Conservation (phyloP, 2,113 vertebrate genomes). For the Epinephelus cyanopodus region DNA sequence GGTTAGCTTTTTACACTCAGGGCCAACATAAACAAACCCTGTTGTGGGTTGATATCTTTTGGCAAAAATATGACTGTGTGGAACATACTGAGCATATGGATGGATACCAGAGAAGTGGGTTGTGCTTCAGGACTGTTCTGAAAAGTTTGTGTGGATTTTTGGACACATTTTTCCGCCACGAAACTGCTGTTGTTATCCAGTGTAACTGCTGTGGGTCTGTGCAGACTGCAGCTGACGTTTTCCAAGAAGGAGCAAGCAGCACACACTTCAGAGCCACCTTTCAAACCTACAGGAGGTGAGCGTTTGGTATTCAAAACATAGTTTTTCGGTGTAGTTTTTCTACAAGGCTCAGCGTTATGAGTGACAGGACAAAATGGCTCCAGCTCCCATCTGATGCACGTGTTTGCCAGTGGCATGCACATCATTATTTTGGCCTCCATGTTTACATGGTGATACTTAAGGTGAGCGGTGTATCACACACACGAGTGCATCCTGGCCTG, state of each 20-base stretch:
- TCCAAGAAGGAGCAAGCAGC: slow-evolving; percentile 7
- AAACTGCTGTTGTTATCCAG: no score
- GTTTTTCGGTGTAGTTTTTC: slow-evolving; percentile 11
- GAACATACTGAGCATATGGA: slow-evolving; percentile 12
- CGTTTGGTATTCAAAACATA: slow-evolving; percentile 35
- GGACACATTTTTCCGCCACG: background rate
- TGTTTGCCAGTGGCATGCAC: slow-evolving; percentile 55
- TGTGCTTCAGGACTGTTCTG: slow-evolving; percentile 4
- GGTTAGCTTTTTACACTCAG: background rate
- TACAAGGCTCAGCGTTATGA: slow-evolving; percentile 41
- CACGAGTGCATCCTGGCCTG: slow-evolving; percentile 31
- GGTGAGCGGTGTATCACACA: slow-evolving; percentile 29
- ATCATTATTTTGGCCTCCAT: slow-evolving; percentile 30
- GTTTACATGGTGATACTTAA: slow-evolving; percentile 21
- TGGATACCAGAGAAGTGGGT: slow-evolving; percentile 11
- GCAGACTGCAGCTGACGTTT: background rate
- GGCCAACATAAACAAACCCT: slow-evolving; percentile 11
- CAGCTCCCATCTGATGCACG: slow-evolving; percentile 37
- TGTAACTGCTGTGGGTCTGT: background rate
- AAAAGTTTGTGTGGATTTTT: slow-evolving; percentile 11
- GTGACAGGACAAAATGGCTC: slow-evolving; percentile 56
- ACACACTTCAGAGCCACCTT: background rate
- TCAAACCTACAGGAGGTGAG: slow-evolving; percentile 20
- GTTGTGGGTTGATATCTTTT: slow-evolving; percentile 19
- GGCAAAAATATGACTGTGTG: background rate